Base-by-base conservation (phyloP, 2,888 invertebrate species). In the Suillia variegata region DNA sequence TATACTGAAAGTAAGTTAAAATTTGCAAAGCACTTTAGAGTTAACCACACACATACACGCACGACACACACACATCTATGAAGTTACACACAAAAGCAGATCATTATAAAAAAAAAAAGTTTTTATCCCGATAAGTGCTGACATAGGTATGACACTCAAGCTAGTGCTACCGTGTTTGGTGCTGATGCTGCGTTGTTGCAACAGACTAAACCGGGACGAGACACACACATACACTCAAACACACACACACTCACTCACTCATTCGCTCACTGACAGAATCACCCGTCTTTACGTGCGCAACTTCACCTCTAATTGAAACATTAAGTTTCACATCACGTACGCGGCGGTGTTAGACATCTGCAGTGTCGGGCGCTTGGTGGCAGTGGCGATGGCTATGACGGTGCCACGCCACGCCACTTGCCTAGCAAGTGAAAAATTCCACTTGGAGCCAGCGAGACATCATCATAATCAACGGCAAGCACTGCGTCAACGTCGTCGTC, bases 221-320 rank as follows among this genome's bases (percentile, higher is more conserved):
- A 71, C 70, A n/a, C n/a, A n/a, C n/a, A n/a, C n/a, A n/a, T n/a
- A n/a, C n/a, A n/a, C n/a, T n/a, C n/a, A n/a, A n/a, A n/a, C n/a
- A n/a, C n/a, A n/a, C n/a, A n/a, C n/a, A n/a, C n/a, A n/a, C n/a
- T n/a, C n/a, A n/a, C n/a, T n/a, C n/a, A n/a, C n/a, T n/a, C n/a
- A n/a, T n/a, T n/a, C n/a, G n/a, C n/a, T n/a, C n/a, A n/a, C n/a
- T n/a, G n/a, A n/a, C n/a, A n/a, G n/a, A n/a, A n/a, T 13, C 34
- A 64, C 58, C 61, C 63, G 59, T 62, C 58, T 66, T 56, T 58
- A 61, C 59, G 64, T 68, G 70, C 70, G 68, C 68, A 74, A 76
- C 76, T 78, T 78, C 70, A 77, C 78, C 78, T 78, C 78, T 78
- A 78, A 78, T 78, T 78, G 78, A 78, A 78, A 78, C 78, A 78